Conservation (phyloP, 2,113 vertebrate species). For the Dicaeum eximium region DNA sequence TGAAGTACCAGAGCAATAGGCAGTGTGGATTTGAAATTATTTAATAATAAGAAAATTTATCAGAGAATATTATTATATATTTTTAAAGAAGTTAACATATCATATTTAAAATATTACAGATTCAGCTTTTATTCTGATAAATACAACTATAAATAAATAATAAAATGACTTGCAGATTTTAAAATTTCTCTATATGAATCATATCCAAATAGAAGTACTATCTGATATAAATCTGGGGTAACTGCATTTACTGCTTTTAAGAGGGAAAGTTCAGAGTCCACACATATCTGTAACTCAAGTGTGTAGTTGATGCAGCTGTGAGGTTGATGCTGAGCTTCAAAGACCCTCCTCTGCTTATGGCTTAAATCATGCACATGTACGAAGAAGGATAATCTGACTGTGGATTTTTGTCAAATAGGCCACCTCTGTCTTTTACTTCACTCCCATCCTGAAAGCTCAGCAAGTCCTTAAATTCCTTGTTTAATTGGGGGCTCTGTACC, state of each 20-base stretch:
- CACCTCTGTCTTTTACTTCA: not conserved
- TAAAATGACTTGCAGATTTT: not conserved
- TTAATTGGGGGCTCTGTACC: not conserved
- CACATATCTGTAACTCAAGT: not conserved
- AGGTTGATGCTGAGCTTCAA: not conserved
- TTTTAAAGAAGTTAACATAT: not conserved
- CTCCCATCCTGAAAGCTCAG: not conserved
- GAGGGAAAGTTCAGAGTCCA: not conserved
- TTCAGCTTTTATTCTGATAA: not conserved
- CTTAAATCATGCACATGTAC: not conserved
- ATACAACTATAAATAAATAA: not conserved
- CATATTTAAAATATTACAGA: not conserved
- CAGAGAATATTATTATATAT: not conserved
- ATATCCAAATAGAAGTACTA: not conserved
- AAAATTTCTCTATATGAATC: not conserved
- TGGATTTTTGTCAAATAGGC: not conserved
- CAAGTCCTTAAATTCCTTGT: not conserved
- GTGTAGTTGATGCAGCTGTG: not conserved
- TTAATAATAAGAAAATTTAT: not conserved
- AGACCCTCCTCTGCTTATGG: not conserved
- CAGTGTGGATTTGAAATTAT: not conserved
- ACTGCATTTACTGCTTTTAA: not conserved
- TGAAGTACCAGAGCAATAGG: not conserved
- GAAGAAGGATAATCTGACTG: not conserved
- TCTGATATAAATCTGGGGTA: not conserved